Base-by-base conservation (phyloP, 1,140 invertebrate genomes). In the Seison nebaliae region DNA sequence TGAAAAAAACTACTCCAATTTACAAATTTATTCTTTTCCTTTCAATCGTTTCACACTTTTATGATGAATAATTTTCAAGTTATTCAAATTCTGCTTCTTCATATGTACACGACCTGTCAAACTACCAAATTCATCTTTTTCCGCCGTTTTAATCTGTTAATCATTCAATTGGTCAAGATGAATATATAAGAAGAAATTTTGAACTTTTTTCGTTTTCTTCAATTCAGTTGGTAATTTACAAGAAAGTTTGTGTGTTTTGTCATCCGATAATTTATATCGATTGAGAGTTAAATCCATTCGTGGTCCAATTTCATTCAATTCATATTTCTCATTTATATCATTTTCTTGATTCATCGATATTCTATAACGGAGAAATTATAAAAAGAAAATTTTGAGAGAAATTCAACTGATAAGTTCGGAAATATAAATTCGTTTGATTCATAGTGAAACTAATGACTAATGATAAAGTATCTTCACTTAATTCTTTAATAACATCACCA, bases 291-390 rank as follows among this genome's bases (percentile, higher is more conserved):
- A 72, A 59, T 93, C 76, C 44, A 81, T 66, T n/a, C 72, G 71
- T 29, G 88, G 88, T 21, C 83, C 83, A 47, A 88, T 81, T 66
- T 91, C 81, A 52, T 74, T 70, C 12, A 94, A 58, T 63, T 94
- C 84, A 43, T 88, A 2, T 26, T 11, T 26, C 24, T 2, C 9
- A 6, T n/a, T n/a, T n/a, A n/a, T n/a, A n/a, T n/a, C n/a, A n/a
- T n/a, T n/a, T n/a, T n/a, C n/a, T n/a, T n/a, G n/a, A n/a, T n/a
- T n/a, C n/a, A n/a, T n/a, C n/a, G n/a, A n/a, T n/a, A n/a, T n/a
- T n/a, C n/a, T n/a, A n/a, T n/a, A n/a, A n/a, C n/a, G n/a, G n/a
- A n/a, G n/a, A n/a, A n/a, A n/a, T n/a, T n/a, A n/a, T n/a, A n/a
- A 31, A 8, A 9, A 31, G 11, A n/a, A 21, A 15, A 29, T 35